A percentile compares a stretch with the other conserved stretches of the same genome.
These are phyloP conservation scores for Taphrorychus bicolor DNA, from an alignment of 2,888 invertebrate genomes.

Conservation along the genomic window DNA sequence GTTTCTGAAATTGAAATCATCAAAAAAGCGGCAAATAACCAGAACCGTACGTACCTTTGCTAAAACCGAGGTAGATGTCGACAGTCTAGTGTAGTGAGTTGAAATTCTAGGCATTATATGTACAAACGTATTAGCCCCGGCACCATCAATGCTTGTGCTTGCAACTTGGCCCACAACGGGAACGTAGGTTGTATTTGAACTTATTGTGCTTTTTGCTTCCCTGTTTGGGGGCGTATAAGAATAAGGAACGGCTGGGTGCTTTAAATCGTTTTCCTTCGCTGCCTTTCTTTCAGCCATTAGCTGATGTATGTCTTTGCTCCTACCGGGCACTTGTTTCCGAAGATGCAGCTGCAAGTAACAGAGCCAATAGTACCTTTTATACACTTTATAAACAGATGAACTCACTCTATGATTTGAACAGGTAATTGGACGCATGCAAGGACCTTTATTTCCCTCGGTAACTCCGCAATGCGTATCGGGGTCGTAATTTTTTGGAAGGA, in stretches of 20 bases:
- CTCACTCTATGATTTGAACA: slow-evolving; percentile 58
- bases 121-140: slow-evolving; percentile 43
- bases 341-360: slow-evolving; percentile 50
- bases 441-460: slow-evolving; percentile 71
- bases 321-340: slow-evolving; percentile 52
- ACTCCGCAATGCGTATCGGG: slow-evolving; percentile 87
- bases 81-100: slow-evolving; percentile 34
- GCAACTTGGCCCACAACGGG: slow-evolving; percentile 46
- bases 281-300: slow-evolving; percentile 53
- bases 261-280: slow-evolving; percentile 51
- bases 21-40: not conserved
- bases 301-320: slow-evolving; percentile 53
- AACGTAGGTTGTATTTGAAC: slow-evolving; percentile 47
- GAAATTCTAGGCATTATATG: slow-evolving; percentile 43
- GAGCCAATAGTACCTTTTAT: too few species aligned
- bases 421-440: slow-evolving; percentile 81
- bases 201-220: slow-evolving; percentile 47
- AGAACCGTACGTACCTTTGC: slow-evolving; percentile 40
- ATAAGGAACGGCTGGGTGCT: slow-evolving; percentile 42
- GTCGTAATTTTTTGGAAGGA: slow-evolving; percentile 68
- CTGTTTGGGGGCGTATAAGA: slow-evolving; percentile 48
- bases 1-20: not conserved
- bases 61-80: slow-evolving; percentile 43
- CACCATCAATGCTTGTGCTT: slow-evolving; percentile 39
- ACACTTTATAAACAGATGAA: not conserved